Percentiles rank a stretch among this genome's conserved stretches.
Evolutionary conservation across 92 coral and sea anemone genomes (phyloP).

Genomic region (Pocillopora meandrina): DNA sequence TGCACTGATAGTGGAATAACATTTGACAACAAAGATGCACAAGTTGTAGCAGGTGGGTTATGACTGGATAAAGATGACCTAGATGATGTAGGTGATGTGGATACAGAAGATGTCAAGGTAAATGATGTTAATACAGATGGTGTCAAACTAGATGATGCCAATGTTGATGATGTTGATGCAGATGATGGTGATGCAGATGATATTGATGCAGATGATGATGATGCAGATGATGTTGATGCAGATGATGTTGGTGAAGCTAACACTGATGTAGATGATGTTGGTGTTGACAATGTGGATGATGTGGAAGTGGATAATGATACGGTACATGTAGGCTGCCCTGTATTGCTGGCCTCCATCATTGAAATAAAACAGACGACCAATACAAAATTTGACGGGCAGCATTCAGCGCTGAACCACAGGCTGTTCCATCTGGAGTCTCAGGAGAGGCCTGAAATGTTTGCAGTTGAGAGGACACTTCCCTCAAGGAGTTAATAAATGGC

Average conservation of each 20-base stretch:
- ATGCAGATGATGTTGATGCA: background rate
- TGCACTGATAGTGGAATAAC: too few relatives aligned
- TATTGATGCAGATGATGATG: background rate
- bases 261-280: background rate
- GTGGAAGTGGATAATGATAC: background rate
- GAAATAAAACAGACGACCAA: constrained; percentile 38
- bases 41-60: too few relatives aligned
- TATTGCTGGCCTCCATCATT: constrained; percentile 6
- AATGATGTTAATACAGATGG: too few relatives aligned
- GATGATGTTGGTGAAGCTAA: background rate
- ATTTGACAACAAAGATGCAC: too few relatives aligned
- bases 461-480: constrained; percentile 19
- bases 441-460: constrained; percentile 25
- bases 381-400: constrained; percentile 38
- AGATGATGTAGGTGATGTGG: too few relatives aligned
- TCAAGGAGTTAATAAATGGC: constrained; percentile 19
- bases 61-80: too few relatives aligned
- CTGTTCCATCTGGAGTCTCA: constrained; percentile 20
- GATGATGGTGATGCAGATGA: background rate
- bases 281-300: background rate
- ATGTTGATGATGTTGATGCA: background rate
- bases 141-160: too few relatives aligned
- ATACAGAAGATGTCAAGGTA: too few relatives aligned
- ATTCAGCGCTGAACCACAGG: constrained; percentile 26
- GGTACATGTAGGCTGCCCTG: constrained; percentile 6